Evolutionary conservation across 2,888 invertebrate species (phyloP).

Genomic region (Lacanobia oleracea): DNA sequence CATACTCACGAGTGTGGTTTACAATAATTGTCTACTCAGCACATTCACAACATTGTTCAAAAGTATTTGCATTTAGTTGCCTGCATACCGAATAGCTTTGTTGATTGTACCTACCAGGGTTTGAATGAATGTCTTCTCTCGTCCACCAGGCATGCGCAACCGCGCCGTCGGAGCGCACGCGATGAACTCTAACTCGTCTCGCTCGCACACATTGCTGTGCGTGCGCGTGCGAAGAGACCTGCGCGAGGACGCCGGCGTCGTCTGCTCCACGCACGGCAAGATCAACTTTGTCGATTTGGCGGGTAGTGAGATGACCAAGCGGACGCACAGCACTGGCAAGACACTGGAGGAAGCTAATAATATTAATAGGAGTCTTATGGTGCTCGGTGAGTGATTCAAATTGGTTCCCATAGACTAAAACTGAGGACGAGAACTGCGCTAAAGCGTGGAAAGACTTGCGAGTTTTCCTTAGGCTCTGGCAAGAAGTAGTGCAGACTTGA

Average conservation of each 20-base stretch:
- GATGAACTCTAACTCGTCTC: slow-evolving; percentile 98
- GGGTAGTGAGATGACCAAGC: slow-evolving; percentile 99
- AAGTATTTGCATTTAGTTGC: no score
- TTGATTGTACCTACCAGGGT: not conserved
- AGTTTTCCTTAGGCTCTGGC: no score
- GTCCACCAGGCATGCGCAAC: slow-evolving; percentile 94
- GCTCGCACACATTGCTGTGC: slow-evolving; percentile 97
- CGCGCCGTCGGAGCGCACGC: slow-evolving; percentile 97
- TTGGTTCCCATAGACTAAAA: no score
- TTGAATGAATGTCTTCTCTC: not conserved
- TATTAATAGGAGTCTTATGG: slow-evolving; percentile 98
- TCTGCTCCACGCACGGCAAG: slow-evolving; percentile 97
- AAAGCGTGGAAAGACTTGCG: no score
- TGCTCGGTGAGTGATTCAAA: slow-evolving; percentile 92
- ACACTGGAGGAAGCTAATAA: slow-evolving; percentile 98
- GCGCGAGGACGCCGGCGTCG: slow-evolving; percentile 94
- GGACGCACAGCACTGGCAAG: slow-evolving; percentile 96
- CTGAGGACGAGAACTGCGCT: no score
- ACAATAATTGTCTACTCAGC: no score
- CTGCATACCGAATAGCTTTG: no score
- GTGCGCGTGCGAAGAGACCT: slow-evolving; percentile 97
- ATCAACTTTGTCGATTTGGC: slow-evolving; percentile 99
- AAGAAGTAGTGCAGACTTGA: no score
- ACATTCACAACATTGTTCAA: no score
- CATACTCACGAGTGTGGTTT: no score